Evolutionary conservation across 2,888 invertebrate genomes (phyloP).

Genomic region (Calameuta pallipes): DNA sequence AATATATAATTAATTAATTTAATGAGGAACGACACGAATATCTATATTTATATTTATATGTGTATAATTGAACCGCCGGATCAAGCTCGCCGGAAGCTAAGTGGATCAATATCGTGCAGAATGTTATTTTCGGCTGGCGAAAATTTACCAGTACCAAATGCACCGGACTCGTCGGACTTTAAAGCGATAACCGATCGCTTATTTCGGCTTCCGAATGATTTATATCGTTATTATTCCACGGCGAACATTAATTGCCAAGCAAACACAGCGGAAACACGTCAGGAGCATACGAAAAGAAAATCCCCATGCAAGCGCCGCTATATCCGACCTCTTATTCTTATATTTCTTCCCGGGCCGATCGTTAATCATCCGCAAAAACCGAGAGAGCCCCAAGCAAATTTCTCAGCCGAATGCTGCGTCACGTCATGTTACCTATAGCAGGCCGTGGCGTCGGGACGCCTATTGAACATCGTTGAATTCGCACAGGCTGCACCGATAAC

Average conservation of each 20-base stretch:
- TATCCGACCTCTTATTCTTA: slow-evolving; percentile 24
- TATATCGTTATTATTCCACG: slow-evolving; percentile 51
- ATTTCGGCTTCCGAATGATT: slow-evolving; percentile 41
- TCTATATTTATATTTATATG: not conserved
- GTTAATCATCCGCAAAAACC: slow-evolving; percentile 58
- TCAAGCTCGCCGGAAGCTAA: not conserved
- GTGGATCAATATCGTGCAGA: not conserved
- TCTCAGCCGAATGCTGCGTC: slow-evolving; percentile 49
- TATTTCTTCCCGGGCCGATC: slow-evolving; percentile 36
- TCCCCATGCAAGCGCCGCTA: slow-evolving; percentile 34
- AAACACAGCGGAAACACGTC: slow-evolving; percentile 60
- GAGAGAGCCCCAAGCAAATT: slow-evolving; percentile 40
- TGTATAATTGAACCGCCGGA: not conserved
- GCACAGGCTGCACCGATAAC: not conserved
- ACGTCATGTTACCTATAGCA: slow-evolving; percentile 24
- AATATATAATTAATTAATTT: not conserved
- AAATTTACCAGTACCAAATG: not conserved
- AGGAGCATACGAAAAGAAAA: slow-evolving; percentile 52
- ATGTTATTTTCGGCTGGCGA: not conserved
- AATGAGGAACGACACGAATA: not conserved
- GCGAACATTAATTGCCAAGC: slow-evolving; percentile 58
- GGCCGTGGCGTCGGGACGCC: not conserved
- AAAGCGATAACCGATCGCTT: not conserved
- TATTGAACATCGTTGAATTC: not conserved
- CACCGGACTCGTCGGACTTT: not conserved